Conservation (phyloP, 2,888 invertebrate genomes). For the Drosophila koepferae region DNA sequence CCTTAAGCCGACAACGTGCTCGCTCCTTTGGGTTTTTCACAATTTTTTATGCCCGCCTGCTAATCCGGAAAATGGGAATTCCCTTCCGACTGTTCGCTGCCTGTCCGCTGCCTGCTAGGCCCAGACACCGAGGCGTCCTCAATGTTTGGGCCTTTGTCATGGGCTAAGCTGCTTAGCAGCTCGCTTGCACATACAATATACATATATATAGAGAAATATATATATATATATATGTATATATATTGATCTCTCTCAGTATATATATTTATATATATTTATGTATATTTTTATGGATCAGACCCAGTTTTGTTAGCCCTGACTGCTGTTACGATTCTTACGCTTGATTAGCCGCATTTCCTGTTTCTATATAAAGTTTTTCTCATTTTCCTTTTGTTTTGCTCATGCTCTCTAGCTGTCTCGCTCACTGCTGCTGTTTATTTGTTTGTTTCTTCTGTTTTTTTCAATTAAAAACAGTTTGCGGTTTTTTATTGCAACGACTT, state of each 20-base stretch:
- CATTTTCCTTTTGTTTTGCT: background rate
- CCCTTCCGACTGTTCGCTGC: slow-evolving; percentile 63
- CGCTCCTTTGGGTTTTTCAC: slow-evolving; percentile 18
- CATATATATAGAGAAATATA: background rate
- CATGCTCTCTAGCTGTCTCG: background rate
- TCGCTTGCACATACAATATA: background rate
- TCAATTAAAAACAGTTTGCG: slow-evolving; percentile 76
- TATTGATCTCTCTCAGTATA: background rate
- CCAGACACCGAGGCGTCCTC: slow-evolving; percentile 58
- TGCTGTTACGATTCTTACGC: slow-evolving; percentile 67
- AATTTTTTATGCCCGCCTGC: slow-evolving; percentile 49
- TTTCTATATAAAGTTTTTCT: slow-evolving; percentile 37
- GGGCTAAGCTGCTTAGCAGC: slow-evolving; percentile 50
- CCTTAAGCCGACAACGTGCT: slow-evolving; percentile 59
- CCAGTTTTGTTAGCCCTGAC: slow-evolving; percentile 20
- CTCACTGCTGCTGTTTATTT: background rate
- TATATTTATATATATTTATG: slow-evolving; percentile 1
- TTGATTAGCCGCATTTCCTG: slow-evolving; percentile 78
- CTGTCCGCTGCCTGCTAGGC: slow-evolving; percentile 12
- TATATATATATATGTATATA: too few relatives aligned
- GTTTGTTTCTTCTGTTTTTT: slow-evolving; percentile 39
- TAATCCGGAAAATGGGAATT: slow-evolving; percentile 81
- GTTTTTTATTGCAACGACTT: slow-evolving; percentile 69
- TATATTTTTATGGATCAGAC: slow-evolving; percentile 3
- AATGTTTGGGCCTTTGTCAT: slow-evolving; percentile 18